These are phyloP conservation scores for Pollenia amentaria DNA, from an alignment of 2,888 invertebrate genomes.

Conservation along the genomic window DNA sequence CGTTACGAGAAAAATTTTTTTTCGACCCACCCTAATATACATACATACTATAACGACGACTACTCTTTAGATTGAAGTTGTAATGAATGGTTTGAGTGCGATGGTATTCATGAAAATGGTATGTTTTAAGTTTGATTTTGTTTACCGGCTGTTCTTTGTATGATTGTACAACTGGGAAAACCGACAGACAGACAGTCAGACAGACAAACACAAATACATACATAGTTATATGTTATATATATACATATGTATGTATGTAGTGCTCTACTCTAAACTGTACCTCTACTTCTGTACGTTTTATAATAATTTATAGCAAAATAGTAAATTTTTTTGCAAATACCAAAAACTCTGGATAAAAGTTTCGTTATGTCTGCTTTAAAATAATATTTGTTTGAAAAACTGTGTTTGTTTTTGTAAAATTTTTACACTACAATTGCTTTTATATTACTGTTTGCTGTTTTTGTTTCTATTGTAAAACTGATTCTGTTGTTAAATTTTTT, in stretches of 20 bases:
- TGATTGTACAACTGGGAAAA: conserved; percentile 16
- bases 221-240: neutral
- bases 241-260: neutral
- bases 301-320: conserved; percentile 30
- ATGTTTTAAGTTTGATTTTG: conserved; percentile 40
- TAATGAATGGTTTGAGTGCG: conserved; percentile 9
- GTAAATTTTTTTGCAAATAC: conserved; percentile 13
- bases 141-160: conserved; percentile 44
- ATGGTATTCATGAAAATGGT: neutral
- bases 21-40: no score
- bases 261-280: neutral
- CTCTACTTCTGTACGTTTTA: conserved; percentile 5
- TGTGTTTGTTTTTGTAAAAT: neutral
- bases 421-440: conserved; percentile 63
- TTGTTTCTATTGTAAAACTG: conserved; percentile 8
- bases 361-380: conserved; percentile 57
- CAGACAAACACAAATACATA: neutral
- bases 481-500: neutral
- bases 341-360: conserved; percentile 5
- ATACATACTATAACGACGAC: neutral
- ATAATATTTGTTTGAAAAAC: conserved; percentile 52
- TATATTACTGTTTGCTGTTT: conserved; percentile 44
- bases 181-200: neutral
- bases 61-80: conserved; percentile 44
- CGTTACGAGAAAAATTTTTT: no score